Evolutionary conservation across 2,797 vertebrate genomes (phyloP).

Genomic region (Nyctibius grandis): DNA sequence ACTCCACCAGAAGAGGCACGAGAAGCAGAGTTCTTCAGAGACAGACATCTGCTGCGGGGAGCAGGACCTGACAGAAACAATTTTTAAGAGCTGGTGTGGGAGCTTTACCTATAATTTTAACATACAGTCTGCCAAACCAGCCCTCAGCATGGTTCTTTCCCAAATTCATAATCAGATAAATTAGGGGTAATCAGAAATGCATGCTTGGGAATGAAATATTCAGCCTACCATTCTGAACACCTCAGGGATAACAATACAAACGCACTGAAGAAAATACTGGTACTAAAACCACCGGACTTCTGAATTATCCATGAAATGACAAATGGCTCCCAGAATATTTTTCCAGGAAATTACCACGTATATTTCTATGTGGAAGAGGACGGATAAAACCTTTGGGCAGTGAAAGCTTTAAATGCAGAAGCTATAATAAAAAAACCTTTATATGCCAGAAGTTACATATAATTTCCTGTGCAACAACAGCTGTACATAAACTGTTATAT

Average conservation of each 20-base stretch:
- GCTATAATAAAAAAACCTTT: background rate
- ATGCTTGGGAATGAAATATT: background rate
- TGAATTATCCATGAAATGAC: background rate
- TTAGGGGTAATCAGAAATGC: background rate
- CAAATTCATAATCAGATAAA: background rate
- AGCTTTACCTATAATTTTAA: background rate
- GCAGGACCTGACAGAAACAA: background rate
- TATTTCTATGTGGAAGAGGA: background rate
- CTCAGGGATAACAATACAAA: background rate
- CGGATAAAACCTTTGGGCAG: background rate
- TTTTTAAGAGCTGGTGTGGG: background rate
- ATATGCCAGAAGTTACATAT: background rate
- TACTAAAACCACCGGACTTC: background rate
- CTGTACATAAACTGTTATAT: background rate
- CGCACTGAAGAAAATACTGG: background rate
- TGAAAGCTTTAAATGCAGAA: background rate
- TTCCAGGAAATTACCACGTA: background rate
- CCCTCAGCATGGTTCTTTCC: background rate
- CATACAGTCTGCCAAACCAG: background rate
- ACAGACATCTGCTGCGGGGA: background rate
- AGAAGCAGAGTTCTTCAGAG: background rate
- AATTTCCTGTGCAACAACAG: constrained; percentile 8
- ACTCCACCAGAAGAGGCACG: background rate
- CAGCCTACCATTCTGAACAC: background rate
- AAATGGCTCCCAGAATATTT: background rate